A percentile compares a stretch with the other conserved stretches of the same genome.
These are phyloP conservation scores for Syrista parreyssii DNA, from an alignment of 2,888 invertebrate genomes.

Conservation along the genomic window DNA sequence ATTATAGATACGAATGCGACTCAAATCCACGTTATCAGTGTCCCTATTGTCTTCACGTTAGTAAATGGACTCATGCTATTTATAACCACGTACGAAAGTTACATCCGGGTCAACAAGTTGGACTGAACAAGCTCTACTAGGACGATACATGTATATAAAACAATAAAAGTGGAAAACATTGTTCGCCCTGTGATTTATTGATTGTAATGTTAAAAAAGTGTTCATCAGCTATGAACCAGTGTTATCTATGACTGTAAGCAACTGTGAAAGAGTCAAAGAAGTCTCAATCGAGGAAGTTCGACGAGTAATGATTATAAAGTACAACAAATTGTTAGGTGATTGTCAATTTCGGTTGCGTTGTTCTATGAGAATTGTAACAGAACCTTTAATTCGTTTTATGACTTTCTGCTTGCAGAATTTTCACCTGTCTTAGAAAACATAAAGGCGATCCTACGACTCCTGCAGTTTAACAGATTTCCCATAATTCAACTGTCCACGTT, in stretches of 20 bases:
- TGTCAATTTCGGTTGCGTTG: too few species aligned
- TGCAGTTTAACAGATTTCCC: conserved; percentile 35
- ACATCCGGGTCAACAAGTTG: conserved; percentile 49
- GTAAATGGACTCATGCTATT: conserved; percentile 59
- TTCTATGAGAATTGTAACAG: too few species aligned
- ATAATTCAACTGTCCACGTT: conserved; percentile 53
- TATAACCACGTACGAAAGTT: conserved; percentile 57
- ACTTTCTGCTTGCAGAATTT: conserved; percentile 49
- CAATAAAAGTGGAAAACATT: too few species aligned
- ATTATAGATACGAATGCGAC: conserved; percentile 64
- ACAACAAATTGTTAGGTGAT: too few species aligned
- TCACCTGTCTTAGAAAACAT: conserved; percentile 36
- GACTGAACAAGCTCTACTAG: conserved; percentile 50
- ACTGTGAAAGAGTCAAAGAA: too few species aligned
- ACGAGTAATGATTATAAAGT: too few species aligned
- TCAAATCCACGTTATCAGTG: conserved; percentile 59
- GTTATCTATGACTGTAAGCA: too few species aligned
- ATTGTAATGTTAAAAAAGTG: too few species aligned
- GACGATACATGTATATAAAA: neutral
- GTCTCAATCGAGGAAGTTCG: too few species aligned
- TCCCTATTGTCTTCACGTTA: conserved; percentile 58
- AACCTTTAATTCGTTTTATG: neutral
- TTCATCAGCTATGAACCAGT: too few species aligned
- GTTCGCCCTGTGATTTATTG: too few species aligned
- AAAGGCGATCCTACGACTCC: conserved; percentile 1